A percentile compares a stretch with the other conserved stretches of the same genome.
phyloP scores from a whole-genome alignment of 35 echinoderm and acorn worm genomes.

The Ptychodera flava region DNA sequence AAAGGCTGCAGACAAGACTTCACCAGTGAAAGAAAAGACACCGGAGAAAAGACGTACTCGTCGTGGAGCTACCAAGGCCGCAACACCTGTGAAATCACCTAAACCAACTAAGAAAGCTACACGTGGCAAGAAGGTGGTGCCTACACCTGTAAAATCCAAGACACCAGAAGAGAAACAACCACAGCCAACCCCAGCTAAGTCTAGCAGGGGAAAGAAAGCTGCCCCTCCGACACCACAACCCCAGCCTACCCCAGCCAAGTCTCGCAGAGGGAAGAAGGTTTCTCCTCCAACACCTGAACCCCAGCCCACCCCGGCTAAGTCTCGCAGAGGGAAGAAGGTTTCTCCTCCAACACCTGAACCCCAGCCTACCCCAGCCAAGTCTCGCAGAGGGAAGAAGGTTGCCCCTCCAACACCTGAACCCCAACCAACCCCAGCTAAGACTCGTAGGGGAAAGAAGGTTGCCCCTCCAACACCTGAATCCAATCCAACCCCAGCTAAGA shows the following conservation, averaged over 20 bases:
- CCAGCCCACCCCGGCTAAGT: background rate
- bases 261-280: background rate
- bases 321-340: background rate
- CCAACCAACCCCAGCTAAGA: background rate
- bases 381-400: background rate
- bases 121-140: background rate
- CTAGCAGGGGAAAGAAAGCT: background rate
- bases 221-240: background rate
- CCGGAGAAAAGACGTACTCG: background rate
- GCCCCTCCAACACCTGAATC: no score
- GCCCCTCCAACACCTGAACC: background rate
- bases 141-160: background rate
- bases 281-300: background rate
- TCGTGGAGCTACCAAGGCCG: background rate
- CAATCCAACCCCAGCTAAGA: background rate
- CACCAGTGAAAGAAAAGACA: slow-evolving; percentile 4
- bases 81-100: background rate
- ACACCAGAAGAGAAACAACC: no score
- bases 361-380: background rate
- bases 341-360: no score
- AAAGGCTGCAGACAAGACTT: slow-evolving; percentile 1
- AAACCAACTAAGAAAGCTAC: background rate
- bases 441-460: background rate
- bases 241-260: background rate
- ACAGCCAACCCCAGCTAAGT: no score